Conservation (phyloP, 1,140 invertebrate genomes). For the Macrocentrus cingulum region DNA sequence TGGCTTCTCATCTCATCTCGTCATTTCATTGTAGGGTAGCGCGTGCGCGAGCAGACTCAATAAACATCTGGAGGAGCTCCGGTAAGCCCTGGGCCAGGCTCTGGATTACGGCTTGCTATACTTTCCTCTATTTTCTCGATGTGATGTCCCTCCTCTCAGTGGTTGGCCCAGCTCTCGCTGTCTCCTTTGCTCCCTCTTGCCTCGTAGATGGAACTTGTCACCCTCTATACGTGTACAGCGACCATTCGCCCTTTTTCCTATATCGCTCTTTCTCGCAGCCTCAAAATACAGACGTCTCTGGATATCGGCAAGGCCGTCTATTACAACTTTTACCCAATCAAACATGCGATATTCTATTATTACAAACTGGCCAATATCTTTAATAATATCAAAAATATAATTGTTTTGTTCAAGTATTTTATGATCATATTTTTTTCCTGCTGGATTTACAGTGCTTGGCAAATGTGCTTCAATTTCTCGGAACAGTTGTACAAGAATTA, state of each 20-base stretch:
- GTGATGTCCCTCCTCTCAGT: slow-evolving; percentile 15
- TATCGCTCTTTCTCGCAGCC: not conserved
- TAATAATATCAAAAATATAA: too few species aligned
- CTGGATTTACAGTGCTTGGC: too few species aligned
- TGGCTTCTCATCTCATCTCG: slow-evolving; percentile 19
- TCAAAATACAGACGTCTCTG: too few species aligned
- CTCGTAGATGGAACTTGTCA: slow-evolving; percentile 24
- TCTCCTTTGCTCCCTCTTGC: slow-evolving; percentile 7
- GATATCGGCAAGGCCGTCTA: too few species aligned
- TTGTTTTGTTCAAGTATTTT: slow-evolving; percentile 33
- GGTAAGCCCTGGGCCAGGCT: slow-evolving; percentile 50
- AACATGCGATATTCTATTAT: too few species aligned
- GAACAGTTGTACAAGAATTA: too few species aligned
- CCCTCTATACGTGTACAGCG: slow-evolving; percentile 10
- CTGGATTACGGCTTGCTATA: slow-evolving; percentile 49
- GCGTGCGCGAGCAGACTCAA: slow-evolving; percentile 51
- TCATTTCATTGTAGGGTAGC: slow-evolving; percentile 35
- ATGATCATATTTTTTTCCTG: slow-evolving; percentile 35
- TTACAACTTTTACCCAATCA: too few species aligned
- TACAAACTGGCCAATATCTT: too few species aligned
- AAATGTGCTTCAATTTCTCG: slow-evolving; percentile 29
- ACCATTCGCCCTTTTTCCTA: slow-evolving; percentile 1
- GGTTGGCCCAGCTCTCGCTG: not conserved
- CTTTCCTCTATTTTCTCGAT: slow-evolving; percentile 49
- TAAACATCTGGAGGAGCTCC: slow-evolving; percentile 52